phyloP scores from a whole-genome alignment of 2,113 vertebrate species.

The Anoplopoma fimbria region DNA sequence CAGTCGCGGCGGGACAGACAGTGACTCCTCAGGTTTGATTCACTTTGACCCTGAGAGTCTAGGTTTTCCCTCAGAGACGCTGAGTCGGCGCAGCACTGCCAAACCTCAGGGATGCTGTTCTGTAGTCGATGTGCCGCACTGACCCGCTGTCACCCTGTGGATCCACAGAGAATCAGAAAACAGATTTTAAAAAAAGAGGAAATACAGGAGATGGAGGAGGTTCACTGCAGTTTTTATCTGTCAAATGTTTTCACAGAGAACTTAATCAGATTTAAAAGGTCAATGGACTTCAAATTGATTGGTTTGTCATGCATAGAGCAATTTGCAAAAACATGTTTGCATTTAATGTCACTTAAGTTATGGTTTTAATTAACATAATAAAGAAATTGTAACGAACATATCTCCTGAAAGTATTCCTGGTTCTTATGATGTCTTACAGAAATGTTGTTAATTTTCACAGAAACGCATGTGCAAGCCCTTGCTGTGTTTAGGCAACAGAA shows the following conservation, averaged over 20 bases:
- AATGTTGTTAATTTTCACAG: too few species aligned
- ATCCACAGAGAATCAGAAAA: constrained; percentile 34
- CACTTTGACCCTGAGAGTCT: constrained; percentile 12
- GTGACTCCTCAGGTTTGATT: constrained; percentile 39
- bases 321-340: too few species aligned
- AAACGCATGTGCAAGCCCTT: too few species aligned
- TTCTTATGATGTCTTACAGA: too few species aligned
- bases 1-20: constrained; percentile 27
- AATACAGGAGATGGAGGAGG: not conserved
- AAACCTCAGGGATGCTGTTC: constrained; percentile 12
- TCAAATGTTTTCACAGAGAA: not conserved
- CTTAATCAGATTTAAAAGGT: not conserved
- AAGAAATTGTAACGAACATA: too few species aligned
- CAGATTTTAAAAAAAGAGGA: not conserved
- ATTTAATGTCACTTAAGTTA: too few species aligned
- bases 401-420: too few species aligned
- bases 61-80: constrained; percentile 5
- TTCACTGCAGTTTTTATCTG: not conserved
- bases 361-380: too few species aligned
- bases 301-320: too few species aligned
- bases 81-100: not conserved
- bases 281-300: too few species aligned
- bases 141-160: constrained; percentile 18
- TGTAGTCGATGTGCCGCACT: not conserved
- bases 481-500: too few species aligned